Evolutionary conservation across 2,113 vertebrate genomes (phyloP), one percentile per base, ranked within the genome.

Genomic region (Meleagris gallopavo): DNA sequence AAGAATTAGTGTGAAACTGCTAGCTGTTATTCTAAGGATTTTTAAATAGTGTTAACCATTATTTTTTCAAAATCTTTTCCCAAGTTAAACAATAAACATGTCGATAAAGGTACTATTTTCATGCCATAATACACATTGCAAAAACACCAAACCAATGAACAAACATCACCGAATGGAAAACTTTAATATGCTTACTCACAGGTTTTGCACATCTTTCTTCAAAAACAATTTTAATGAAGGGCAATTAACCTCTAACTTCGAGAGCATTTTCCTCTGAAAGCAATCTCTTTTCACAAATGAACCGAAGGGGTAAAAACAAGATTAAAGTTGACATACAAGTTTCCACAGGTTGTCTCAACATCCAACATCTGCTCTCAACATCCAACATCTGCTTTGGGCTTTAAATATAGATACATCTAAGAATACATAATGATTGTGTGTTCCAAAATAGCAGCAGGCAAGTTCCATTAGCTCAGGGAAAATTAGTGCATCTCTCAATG

Each of bases 401-500:
- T 93, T 94, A 96, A 97, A 97, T 91, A 96, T 55, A 89, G 75
- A 85, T 61, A 74, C 62, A 80, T 71, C 78, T 86, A 95, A 90
- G 92, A 95, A 96, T 81, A 95, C 48, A 82, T 74, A 71, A 95
- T 45, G 38, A 86, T 40, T 41, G 6, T 40, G 29, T 30, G 36
- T 69, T 96, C 94, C 86, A 95, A 95, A 97, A 95, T 70, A 95
- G 87, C 86, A 95, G 73, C n/a, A 91, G 90, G 85, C 81, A 87
- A 95, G 90, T 95, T 96, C 95, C 93, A 96, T 89, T 94, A 90
- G 69, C 88, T 97, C 86, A 92, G 54, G 95, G 45, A 96, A 97
- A 82, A 94, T 57, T 20, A 85, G 84, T 4, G 5, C 71, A 93
- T 82, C 95, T 95, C 78, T 85, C 6, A 2, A 88, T 96, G 95